These are phyloP conservation scores for Dinomys branickii DNA, from an alignment of 2,113 vertebrate species.

Conservation along the genomic window DNA sequence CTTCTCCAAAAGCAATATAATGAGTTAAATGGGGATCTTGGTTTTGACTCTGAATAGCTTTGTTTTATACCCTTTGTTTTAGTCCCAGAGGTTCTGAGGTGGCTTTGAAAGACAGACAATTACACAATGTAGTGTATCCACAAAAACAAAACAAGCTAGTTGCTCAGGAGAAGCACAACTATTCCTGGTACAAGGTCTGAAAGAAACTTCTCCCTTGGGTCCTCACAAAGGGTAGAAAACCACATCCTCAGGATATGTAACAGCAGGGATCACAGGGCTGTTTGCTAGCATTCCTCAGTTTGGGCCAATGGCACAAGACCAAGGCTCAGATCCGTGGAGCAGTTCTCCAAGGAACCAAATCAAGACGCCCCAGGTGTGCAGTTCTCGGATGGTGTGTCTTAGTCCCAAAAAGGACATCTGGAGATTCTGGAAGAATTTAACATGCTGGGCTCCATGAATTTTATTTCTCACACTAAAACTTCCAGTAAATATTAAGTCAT, in stretches of 20 bases:
- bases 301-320: slow-evolving; percentile 65
- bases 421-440: slow-evolving; percentile 44
- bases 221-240: slow-evolving; percentile 73
- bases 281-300: slow-evolving; percentile 40
- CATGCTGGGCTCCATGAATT: neutral
- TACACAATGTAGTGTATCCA: slow-evolving; percentile 64
- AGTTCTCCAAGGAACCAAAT: slow-evolving; percentile 59
- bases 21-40: slow-evolving; percentile 66
- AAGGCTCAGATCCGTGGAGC: slow-evolving; percentile 66
- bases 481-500: slow-evolving; percentile 45
- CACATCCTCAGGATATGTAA: slow-evolving; percentile 73
- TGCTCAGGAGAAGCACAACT: slow-evolving; percentile 69
- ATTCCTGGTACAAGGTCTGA: slow-evolving; percentile 70
- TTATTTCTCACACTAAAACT: slow-evolving; percentile 49
- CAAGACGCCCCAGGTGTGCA: slow-evolving; percentile 69
- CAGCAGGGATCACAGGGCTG: neutral
- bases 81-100: slow-evolving; percentile 60
- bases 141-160: slow-evolving; percentile 76
- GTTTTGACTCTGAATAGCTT: slow-evolving; percentile 45
- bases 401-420: slow-evolving; percentile 72
- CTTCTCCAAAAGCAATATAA: slow-evolving; percentile 61
- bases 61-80: slow-evolving; percentile 54
- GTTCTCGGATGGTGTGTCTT: slow-evolving; percentile 48
- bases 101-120: slow-evolving; percentile 76
- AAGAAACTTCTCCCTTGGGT: slow-evolving; percentile 62